Evolutionary conservation across 2,888 invertebrate species (phyloP), one percentile per base, ranked within the genome.

Genomic region (Thymelicus lineola): DNA sequence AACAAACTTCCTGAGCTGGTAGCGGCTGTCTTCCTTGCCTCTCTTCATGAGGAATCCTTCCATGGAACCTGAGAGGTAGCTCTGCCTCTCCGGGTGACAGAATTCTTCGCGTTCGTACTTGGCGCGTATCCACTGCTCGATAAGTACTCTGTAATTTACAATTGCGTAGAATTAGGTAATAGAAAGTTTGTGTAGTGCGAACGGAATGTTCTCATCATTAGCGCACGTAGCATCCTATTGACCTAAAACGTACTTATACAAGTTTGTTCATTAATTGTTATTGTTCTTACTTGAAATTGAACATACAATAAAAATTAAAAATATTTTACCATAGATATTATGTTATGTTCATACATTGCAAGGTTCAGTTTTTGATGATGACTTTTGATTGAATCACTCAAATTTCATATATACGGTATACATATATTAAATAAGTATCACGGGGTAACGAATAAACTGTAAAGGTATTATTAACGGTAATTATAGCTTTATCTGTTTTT

Each of bases 41-140:
- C 97, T 94, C 89, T 98, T 98, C 97, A 97, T 97, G 73, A 98
- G 93, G 86, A 96, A 97, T 0, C 98, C 98, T 87, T 97, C 97
- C 96, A 97, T 97, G 62, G 95, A 94, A 7, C 97, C 97, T 17
- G 96, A 96, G 62, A 96, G 95, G 83, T 98, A 98, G 74, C 94
- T 95, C 84, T 97, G 98, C 42, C 96, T 94, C 79, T 97, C 97
- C 0, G 96, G 96, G 78, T 96, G 96, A 76, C 96, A 96, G 86
- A 98, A 98, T 83, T 98, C 98, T 88, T 97, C 96, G 67, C 98
- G 94, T 86, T 97, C 96, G 87, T 98, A 98, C 88, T 98, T 98
- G 7, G 98, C 98, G 75, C 96, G 94, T 74, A 98, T 98, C 97
- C 98, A 98, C 86, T 98, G 98, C 83, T 98, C 97, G 71, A 97